phyloP scores from a whole-genome alignment of 2,113 vertebrate genomes.

The Pagrus major region DNA sequence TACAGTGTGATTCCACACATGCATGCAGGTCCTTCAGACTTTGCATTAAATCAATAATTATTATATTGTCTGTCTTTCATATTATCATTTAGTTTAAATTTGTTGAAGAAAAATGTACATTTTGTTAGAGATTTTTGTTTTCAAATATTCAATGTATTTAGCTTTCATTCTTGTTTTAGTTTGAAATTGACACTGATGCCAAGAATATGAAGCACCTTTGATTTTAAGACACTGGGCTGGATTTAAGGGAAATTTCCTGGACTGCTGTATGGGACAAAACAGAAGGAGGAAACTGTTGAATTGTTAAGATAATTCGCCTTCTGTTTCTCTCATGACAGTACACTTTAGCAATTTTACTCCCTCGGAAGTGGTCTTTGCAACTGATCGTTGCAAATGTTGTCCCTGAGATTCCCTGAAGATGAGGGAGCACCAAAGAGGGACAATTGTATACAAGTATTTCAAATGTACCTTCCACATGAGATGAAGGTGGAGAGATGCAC shows the following conservation, averaged over 20 bases:
- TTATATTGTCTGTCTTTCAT: not conserved
- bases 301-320: too few relatives aligned
- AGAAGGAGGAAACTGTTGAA: too few relatives aligned
- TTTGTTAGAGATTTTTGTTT: too few relatives aligned
- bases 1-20: too few relatives aligned
- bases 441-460: not conserved
- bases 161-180: not conserved
- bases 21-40: not conserved
- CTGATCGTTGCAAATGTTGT: too few relatives aligned
- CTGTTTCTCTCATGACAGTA: too few relatives aligned
- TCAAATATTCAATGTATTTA: not conserved
- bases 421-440: not conserved
- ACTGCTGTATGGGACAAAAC: too few relatives aligned
- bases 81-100: not conserved
- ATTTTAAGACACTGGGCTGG: too few relatives aligned
- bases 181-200: not conserved
- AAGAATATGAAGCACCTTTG: too few relatives aligned
- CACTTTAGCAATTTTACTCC: not conserved
- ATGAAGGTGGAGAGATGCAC: slow-evolving; percentile 6
- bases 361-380: not conserved
- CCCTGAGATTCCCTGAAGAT: not conserved
- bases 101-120: too few relatives aligned
- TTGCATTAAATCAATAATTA: not conserved
- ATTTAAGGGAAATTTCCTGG: too few relatives aligned
- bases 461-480: slow-evolving; percentile 54